Percentiles rank a stretch among this genome's conserved stretches.
Conservation (phyloP, 2,797 vertebrate genomes). For the Taeniopygia guttata region DNA sequence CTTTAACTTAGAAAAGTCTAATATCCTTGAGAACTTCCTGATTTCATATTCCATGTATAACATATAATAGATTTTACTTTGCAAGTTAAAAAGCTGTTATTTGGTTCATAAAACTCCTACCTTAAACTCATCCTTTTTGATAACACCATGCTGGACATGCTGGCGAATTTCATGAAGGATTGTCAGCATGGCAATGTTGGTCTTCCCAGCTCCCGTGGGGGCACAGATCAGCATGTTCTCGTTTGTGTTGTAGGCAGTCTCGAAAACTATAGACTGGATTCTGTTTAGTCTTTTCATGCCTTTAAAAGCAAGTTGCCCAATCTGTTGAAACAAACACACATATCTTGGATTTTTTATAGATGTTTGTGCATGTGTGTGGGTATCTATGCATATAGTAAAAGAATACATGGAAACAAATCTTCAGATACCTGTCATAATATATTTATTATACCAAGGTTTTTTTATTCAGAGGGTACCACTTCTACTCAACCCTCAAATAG, state of each 20-base stretch:
- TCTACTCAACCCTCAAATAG: neutral
- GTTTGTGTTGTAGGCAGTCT: constrained; percentile 97
- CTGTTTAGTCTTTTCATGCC: constrained; percentile 92
- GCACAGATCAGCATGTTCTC: constrained; percentile 97
- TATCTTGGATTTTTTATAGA: neutral
- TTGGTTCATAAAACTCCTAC: constrained; percentile 71
- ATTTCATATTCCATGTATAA: constrained; percentile 19
- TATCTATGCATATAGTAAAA: neutral
- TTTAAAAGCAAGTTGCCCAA: constrained; percentile 95
- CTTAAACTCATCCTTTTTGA: constrained; percentile 98
- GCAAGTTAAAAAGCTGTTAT: constrained; percentile 33
- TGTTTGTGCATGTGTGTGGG: fast-evolving
- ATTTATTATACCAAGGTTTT: neutral
- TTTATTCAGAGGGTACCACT: neutral
- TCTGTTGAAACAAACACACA: constrained; percentile 69
- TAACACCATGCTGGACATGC: constrained; percentile 90
- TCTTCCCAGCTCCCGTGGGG: constrained; percentile 97
- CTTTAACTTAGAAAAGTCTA: constrained; percentile 34
- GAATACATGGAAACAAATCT: neutral
- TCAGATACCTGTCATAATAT: neutral
- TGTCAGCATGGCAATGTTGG: constrained; percentile 97
- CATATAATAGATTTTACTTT: neutral
- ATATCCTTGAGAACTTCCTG: constrained; percentile 51
- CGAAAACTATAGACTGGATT: constrained; percentile 96
- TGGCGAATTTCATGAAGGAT: constrained; percentile 95